Evolutionary conservation across 1,140 invertebrate species (phyloP).

Genomic region (Bombus fervidus): DNA sequence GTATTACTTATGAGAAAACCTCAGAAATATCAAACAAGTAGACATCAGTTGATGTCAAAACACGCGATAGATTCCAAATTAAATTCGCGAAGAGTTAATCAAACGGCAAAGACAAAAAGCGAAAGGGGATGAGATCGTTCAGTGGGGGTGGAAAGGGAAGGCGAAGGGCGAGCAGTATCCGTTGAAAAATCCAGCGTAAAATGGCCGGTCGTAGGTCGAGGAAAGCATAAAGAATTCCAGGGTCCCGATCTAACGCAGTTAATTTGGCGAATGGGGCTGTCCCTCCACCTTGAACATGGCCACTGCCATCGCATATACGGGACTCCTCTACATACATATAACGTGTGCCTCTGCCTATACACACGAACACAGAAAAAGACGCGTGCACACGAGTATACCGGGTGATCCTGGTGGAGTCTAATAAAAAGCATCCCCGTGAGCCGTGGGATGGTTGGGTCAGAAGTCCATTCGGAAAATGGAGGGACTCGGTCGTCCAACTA

Average conservation of each 20-base stretch:
- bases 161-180: conserved; percentile 38
- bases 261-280: conserved; percentile 81
- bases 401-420: conserved; percentile 79
- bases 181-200: conserved; percentile 75
- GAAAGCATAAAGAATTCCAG: conserved; percentile 77
- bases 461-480: conserved; percentile 83
- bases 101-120: conserved; percentile 58
- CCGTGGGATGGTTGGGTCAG: conserved; percentile 76
- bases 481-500: conserved; percentile 80
- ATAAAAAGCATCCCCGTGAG: conserved; percentile 81
- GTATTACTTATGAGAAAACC: too few relatives aligned
- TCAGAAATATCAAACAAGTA: too few relatives aligned
- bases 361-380: conserved; percentile 1
- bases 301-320: conserved; percentile 65
- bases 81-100: conserved; percentile 44
- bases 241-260: conserved; percentile 77
- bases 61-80: background rate
- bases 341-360: background rate
- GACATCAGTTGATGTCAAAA: background rate
- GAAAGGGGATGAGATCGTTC: background rate
- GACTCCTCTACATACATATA: conserved; percentile 36
- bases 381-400: conserved; percentile 55
- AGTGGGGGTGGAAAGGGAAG: conserved; percentile 12
- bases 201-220: conserved; percentile 73
- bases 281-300: conserved; percentile 74